A percentile compares a stretch with the other conserved stretches of the same genome.
Conservation (phyloP, 2,113 vertebrate species). For the Menura novaehollandiae region DNA sequence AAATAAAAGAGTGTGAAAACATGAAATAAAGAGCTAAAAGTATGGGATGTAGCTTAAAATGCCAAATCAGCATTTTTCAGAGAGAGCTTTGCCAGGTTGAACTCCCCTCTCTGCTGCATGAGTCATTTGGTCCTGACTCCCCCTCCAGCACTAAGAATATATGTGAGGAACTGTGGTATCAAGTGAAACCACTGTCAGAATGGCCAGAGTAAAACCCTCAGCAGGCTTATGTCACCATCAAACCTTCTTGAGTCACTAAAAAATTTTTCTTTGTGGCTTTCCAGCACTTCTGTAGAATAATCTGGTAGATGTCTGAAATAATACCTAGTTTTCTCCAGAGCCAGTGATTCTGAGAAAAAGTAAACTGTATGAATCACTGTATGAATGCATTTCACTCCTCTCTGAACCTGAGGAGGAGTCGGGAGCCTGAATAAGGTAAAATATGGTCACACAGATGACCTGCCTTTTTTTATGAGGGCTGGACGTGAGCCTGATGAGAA, state of each 20-base stretch:
- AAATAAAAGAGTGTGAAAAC: not conserved
- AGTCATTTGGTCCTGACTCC: not conserved
- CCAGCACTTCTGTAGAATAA: not conserved
- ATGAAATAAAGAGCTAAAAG: not conserved
- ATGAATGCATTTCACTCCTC: not conserved
- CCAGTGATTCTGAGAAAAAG: not conserved
- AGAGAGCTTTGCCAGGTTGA: not conserved
- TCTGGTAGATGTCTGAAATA: not conserved
- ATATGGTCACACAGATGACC: not conserved
- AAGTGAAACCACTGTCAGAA: not conserved
- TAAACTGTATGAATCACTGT: not conserved
- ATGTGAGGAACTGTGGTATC: not conserved
- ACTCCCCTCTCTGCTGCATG: not conserved
- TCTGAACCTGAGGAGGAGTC: not conserved
- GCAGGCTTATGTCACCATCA: not conserved
- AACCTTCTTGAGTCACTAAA: not conserved
- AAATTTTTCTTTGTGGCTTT: not conserved
- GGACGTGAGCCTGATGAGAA: not conserved
- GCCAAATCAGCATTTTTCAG: not conserved
- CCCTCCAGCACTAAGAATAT: not conserved
- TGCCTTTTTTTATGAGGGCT: not conserved
- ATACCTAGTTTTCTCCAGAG: not conserved
- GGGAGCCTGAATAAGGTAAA: not conserved
- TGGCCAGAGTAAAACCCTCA: not conserved
- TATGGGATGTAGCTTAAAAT: not conserved